These are phyloP conservation scores for Drosophila infuscata DNA, from an alignment of 2,888 invertebrate species.

Conservation along the genomic window DNA sequence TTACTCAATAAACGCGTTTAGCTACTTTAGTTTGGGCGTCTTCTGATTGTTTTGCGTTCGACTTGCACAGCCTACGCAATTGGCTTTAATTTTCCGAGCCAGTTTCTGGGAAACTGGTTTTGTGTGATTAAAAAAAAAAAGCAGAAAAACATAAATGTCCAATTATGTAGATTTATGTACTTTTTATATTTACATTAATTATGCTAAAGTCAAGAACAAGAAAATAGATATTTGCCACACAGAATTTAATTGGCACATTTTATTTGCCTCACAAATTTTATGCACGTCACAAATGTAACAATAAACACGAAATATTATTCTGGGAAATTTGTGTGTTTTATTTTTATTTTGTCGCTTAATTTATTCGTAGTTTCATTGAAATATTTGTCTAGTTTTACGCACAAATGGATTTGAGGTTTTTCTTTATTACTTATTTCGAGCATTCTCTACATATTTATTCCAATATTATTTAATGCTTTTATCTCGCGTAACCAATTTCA, in stretches of 20 bases:
- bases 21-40: constrained; percentile 55
- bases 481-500: constrained; percentile 22
- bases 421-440: constrained; percentile 25
- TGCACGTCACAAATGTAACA: constrained; percentile 47
- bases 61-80: constrained; percentile 41
- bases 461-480: constrained; percentile 60
- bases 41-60: constrained; percentile 52
- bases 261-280: background rate
- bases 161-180: constrained; percentile 34
- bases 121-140: background rate
- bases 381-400: constrained; percentile 48
- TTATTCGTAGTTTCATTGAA: constrained; percentile 35
- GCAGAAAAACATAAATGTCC: background rate
- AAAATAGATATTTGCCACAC: constrained; percentile 4
- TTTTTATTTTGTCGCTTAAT: constrained; percentile 34
- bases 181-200: constrained; percentile 20
- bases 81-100: constrained; percentile 33
- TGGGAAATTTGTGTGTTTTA: constrained; percentile 32
- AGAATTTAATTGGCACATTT: constrained; percentile 26
- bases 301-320: constrained; percentile 21
- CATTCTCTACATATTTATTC: constrained; percentile 66
- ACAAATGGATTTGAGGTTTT: constrained; percentile 45
- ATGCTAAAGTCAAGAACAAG: background rate
- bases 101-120: constrained; percentile 31
- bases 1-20: constrained; percentile 43